Evolutionary conservation across 2,113 vertebrate species (phyloP).

Genomic region (Suricata suricatta): DNA sequence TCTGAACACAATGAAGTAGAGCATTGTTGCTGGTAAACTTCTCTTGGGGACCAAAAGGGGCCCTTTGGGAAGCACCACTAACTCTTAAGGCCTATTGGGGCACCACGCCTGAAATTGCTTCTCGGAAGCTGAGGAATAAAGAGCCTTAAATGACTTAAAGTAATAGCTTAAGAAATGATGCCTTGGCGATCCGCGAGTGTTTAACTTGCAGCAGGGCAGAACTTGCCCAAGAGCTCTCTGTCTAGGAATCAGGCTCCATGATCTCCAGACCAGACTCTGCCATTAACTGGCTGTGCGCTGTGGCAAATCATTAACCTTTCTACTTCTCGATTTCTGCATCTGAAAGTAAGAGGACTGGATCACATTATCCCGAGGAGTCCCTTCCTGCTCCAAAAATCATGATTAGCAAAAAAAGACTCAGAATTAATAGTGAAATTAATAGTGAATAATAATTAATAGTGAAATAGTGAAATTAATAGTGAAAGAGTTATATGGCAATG

Average conservation of each 20-base stretch:
- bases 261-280: background rate
- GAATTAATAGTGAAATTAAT: background rate
- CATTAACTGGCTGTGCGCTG: background rate
- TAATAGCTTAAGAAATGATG: background rate
- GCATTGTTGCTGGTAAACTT: background rate
- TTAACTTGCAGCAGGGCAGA: background rate
- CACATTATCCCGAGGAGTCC: background rate
- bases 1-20: conserved; percentile 24
- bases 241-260: background rate
- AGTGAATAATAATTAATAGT: background rate
- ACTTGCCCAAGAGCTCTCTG: background rate
- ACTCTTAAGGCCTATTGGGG: background rate
- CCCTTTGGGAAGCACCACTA: background rate
- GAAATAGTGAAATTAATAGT: background rate
- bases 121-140: background rate
- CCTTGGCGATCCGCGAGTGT: background rate
- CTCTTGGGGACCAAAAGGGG: background rate
- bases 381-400: background rate
- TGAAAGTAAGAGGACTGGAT: background rate
- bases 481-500: background rate
- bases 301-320: background rate
- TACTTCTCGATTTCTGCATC: background rate
- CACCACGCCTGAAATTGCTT: background rate
- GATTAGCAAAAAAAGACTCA: background rate
- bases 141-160: background rate